Evolutionary conservation across 2,888 invertebrate species (phyloP).

Genomic region (Patella pellucida): DNA sequence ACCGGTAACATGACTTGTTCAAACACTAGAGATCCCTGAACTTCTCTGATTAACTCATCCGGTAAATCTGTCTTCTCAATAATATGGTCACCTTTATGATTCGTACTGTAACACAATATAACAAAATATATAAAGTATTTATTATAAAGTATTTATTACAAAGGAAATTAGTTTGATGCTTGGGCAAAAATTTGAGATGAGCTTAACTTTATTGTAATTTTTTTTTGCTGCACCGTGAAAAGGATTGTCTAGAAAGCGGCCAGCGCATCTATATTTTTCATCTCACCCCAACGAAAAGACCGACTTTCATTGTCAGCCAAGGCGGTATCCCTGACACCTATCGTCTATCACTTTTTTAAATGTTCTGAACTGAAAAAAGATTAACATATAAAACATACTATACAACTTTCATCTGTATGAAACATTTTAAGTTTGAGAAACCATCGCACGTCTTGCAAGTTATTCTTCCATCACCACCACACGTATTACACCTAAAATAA

Average conservation of each 20-base stretch:
- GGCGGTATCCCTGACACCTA: no score
- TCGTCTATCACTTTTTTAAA: no score
- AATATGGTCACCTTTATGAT: slow-evolving; percentile 55
- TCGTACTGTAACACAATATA: slow-evolving; percentile 38
- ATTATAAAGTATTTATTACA: neutral
- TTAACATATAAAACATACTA: slow-evolving; percentile 52
- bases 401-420: slow-evolving; percentile 59
- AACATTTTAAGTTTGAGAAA: slow-evolving; percentile 59
- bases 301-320: no score
- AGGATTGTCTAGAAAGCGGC: no score
- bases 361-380: no score
- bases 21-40: slow-evolving; percentile 55
- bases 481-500: slow-evolving; percentile 52
- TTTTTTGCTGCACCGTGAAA: no score
- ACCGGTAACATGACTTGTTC: slow-evolving; percentile 59
- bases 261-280: no score
- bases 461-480: slow-evolving; percentile 63
- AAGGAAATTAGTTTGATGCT: no score
- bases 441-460: slow-evolving; percentile 64
- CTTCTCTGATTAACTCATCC: slow-evolving; percentile 56
- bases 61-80: slow-evolving; percentile 62
- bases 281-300: no score
- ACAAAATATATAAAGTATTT: neutral
- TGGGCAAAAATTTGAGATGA: no score
- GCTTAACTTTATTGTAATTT: no score